Evolutionary conservation across 2,113 vertebrate species (phyloP).

Genomic region (Macaca nemestrina): DNA sequence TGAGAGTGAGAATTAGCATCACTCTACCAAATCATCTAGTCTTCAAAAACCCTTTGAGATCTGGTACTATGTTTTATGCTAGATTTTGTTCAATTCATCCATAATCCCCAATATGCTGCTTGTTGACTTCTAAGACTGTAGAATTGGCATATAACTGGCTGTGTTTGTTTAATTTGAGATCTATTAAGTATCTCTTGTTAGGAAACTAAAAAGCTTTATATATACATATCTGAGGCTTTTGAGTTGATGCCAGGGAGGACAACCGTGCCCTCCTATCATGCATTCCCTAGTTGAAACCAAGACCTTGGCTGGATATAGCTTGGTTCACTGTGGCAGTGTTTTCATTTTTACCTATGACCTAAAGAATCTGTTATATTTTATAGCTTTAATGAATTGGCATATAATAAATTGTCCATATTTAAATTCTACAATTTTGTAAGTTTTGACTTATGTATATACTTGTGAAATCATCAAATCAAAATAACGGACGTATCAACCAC

Average conservation of each 20-base stretch:
- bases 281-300: not conserved
- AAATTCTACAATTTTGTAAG: not conserved
- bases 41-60: not conserved
- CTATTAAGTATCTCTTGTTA: slow-evolving; percentile 10
- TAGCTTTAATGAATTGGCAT: not conserved
- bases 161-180: not conserved
- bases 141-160: not conserved
- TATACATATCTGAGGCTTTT: not conserved
- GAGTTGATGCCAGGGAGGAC: not conserved
- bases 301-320: not conserved
- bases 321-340: not conserved
- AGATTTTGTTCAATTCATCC: slow-evolving; percentile 36
- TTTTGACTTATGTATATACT: not conserved
- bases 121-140: slow-evolving; percentile 30
- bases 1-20: slow-evolving; percentile 41
- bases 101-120: slow-evolving; percentile 23
- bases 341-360: not conserved
- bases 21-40: slow-evolving; percentile 2
- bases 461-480: not conserved
- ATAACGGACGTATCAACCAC: not conserved
- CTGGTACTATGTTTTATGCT: not conserved
- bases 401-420: not conserved
- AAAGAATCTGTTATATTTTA: not conserved
- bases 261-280: not conserved
- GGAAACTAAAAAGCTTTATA: not conserved